Base-by-base conservation (phyloP, 2,113 vertebrate species). In the Ploceus nigricollis region DNA sequence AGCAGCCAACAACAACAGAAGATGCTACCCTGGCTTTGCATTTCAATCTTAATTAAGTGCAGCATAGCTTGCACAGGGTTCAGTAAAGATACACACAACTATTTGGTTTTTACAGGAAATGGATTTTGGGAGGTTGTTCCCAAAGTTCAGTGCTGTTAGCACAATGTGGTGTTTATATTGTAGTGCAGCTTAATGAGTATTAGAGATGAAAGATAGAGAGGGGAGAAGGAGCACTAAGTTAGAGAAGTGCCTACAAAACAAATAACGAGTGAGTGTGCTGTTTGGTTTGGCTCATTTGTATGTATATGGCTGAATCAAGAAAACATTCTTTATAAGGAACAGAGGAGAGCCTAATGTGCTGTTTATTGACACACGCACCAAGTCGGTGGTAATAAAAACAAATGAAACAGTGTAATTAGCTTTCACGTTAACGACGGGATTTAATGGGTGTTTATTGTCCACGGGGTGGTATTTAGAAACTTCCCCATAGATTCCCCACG, bases 251-350 rank as follows among this genome's bases (percentile, higher is more conserved):
- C 88, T 95, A 14, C 71, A 94, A 92, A 96, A 96, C 76, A 96
- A 94, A 87, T 88, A 81, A n/a, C 4, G 33, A 73, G 72, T 61
- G 76, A 92, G 65, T 39, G 31, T 50, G 85, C 88, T 96, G 86
- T 97, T 97, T 94, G 71, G 65, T 89, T 96, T 96, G 96, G 92
- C 94, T 97, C 94, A 69, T 96, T 93, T 93, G 69, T 93, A 44
- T 84, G 81, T 90, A 92, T 96, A 92, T 68, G 90, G 90, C 88
- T 92, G 81, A 94, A 95, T 82, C 93, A 96, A 96, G 93, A 96
- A 96, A 94, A 95, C 96, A 96, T 94, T 51, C 92, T 95, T 96
- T 93, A 64, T 92, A 76, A 42, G 35, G 93, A 94, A 91, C 92
- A 92, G 93, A 93, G 93, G 86, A 97, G 94, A 68, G 31, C 82